These are phyloP conservation scores for Eretmocerus hayati DNA, from an alignment of 2,888 invertebrate species.

Conservation along the genomic window DNA sequence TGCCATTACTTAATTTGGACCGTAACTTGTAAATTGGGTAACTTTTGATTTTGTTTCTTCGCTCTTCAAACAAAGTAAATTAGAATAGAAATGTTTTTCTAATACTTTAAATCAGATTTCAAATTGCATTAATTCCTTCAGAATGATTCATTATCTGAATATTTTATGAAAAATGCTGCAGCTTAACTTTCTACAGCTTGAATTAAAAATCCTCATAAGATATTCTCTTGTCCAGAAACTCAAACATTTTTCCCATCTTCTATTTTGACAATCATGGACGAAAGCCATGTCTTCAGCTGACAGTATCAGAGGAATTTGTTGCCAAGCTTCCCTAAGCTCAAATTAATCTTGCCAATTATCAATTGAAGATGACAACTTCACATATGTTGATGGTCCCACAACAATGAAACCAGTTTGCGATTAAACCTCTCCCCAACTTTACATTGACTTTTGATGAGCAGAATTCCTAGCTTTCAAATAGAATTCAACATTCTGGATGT, in stretches of 20 bases:
- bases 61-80: conserved; percentile 45
- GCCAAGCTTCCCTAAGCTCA: too few relatives aligned
- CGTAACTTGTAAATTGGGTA: not conserved
- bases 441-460: not conserved
- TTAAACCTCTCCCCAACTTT: not conserved
- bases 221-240: conserved; percentile 97
- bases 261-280: conserved; percentile 97
- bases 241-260: conserved; percentile 99
- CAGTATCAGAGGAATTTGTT: too few relatives aligned
- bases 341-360: too few relatives aligned
- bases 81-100: conserved; percentile 3
- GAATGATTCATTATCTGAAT: conserved; percentile 64
- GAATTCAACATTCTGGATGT: too few relatives aligned
- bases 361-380: not conserved
- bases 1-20: not conserved
- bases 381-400: not conserved
- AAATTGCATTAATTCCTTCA: not conserved
- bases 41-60: conserved; percentile 38
- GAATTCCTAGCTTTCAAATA: too few relatives aligned
- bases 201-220: conserved; percentile 92
- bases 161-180: conserved; percentile 96
- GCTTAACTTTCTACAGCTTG: conserved; percentile 96
- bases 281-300: conserved; percentile 97
- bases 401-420: not conserved
- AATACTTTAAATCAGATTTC: not conserved